Conservation (phyloP, 2,113 vertebrate genomes). For the Cranoglanis bouderius region DNA sequence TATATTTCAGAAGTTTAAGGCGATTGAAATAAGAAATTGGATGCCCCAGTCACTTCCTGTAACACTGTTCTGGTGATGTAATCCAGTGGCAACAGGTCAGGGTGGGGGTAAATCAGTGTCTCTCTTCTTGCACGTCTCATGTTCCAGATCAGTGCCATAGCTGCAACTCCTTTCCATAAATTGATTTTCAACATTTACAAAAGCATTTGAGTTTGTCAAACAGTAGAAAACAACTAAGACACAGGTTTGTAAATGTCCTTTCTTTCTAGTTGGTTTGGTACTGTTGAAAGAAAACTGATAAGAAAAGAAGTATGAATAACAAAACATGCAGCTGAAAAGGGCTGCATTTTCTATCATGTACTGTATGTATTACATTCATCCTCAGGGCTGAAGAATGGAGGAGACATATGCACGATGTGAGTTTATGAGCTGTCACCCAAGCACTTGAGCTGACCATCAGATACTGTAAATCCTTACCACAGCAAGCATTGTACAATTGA, state of each 20-base stretch:
- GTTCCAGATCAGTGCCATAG: conserved; percentile 53
- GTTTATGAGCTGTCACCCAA: conserved; percentile 48
- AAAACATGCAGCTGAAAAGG: conserved; percentile 63
- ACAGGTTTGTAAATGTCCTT: conserved; percentile 58
- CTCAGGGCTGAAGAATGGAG: conserved; percentile 69
- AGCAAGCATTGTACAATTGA: conserved; percentile 39
- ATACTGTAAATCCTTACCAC: conserved; percentile 40
- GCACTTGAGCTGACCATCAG: conserved; percentile 54
- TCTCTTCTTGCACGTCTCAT: conserved; percentile 65
- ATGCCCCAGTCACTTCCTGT: conserved; percentile 65
- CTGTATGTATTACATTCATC: conserved; percentile 79
- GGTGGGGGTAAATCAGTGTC: conserved; percentile 67
- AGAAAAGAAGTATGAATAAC: conserved; percentile 59
- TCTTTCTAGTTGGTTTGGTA: conserved; percentile 58
- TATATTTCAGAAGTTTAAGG: conserved; percentile 78
- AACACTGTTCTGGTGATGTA: conserved; percentile 67
- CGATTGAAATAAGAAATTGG: conserved; percentile 76
- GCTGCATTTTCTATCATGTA: conserved; percentile 74
- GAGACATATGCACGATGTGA: conserved; percentile 67
- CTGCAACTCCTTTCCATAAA: conserved; percentile 25
- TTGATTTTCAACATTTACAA: conserved; percentile 67
- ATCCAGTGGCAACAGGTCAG: conserved; percentile 75
- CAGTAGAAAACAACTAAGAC: conserved; percentile 67
- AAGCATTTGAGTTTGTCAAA: conserved; percentile 69
- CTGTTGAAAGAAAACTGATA: conserved; percentile 62